Evolutionary conservation across 2,797 vertebrate genomes (phyloP).

Genomic region (Mareca penelope): DNA sequence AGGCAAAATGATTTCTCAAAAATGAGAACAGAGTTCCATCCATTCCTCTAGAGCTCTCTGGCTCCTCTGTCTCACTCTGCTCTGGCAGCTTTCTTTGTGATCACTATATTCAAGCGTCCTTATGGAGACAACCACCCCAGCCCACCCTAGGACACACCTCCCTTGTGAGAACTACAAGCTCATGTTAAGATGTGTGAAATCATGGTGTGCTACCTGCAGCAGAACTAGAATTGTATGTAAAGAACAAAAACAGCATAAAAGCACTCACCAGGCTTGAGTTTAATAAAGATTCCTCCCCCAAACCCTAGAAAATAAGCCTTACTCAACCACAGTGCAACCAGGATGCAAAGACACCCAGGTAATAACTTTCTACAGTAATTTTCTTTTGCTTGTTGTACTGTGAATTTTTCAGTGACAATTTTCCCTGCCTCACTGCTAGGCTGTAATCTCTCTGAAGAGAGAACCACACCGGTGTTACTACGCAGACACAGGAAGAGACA

Average conservation of each 20-base stretch:
- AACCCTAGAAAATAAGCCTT: background rate
- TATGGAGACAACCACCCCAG: fast-evolving
- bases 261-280: background rate
- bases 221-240: background rate
- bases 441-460: background rate
- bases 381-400: background rate
- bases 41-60: background rate
- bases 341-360: background rate
- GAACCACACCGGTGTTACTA: background rate
- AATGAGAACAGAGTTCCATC: background rate
- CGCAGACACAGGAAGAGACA: fast-evolving
- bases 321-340: background rate
- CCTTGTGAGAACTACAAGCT: background rate
- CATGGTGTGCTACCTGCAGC: background rate
- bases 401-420: background rate
- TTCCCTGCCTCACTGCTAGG: fast-evolving
- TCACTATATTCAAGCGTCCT: background rate
- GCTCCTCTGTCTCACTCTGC: background rate
- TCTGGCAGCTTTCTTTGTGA: background rate
- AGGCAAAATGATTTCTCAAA: background rate
- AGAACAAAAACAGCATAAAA: background rate
- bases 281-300: background rate
- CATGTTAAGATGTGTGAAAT: background rate
- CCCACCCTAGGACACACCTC: background rate
- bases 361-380: fast-evolving